Evolutionary conservation across 1,140 invertebrate species (phyloP).

Genomic region (Chymomyza costata): DNA sequence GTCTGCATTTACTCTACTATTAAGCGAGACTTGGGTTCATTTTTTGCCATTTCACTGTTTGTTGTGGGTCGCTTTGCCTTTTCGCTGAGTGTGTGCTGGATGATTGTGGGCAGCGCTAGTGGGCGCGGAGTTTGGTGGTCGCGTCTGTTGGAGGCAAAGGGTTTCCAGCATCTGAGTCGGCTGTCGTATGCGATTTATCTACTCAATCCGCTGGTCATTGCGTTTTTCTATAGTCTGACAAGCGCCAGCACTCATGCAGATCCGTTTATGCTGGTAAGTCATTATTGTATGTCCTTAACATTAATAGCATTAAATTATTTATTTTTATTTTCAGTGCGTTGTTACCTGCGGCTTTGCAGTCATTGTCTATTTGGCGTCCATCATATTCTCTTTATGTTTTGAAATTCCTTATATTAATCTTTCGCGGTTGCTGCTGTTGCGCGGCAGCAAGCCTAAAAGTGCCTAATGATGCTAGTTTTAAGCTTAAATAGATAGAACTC

Average conservation of each 20-base stretch:
- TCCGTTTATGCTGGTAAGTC: conserved; percentile 70
- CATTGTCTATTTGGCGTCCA: conserved; percentile 67
- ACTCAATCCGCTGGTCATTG: conserved; percentile 68
- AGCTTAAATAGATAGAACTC: conserved; percentile 25
- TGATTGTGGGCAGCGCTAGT: conserved; percentile 65
- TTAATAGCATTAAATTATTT: conserved; percentile 3
- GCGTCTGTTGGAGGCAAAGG: conserved; percentile 61
- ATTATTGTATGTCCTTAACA: too few species aligned
- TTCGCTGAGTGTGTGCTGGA: conserved; percentile 66
- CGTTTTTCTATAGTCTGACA: conserved; percentile 59
- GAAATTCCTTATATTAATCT: conserved; percentile 72
- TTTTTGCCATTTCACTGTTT: conserved; percentile 57
- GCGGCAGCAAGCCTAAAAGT: conserved; percentile 34
- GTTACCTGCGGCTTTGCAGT: conserved; percentile 66
- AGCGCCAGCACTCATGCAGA: conserved; percentile 66
- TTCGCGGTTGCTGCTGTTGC: conserved; percentile 51
- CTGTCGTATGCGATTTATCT: conserved; percentile 72
- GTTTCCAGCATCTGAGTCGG: conserved; percentile 72
- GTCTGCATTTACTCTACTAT: conserved; percentile 68
- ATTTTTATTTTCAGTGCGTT: conserved; percentile 46
- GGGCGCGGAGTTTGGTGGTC: conserved; percentile 67
- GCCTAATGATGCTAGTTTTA: conserved; percentile 51
- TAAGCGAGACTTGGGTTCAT: conserved; percentile 49
- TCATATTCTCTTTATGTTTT: conserved; percentile 68
- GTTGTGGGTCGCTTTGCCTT: conserved; percentile 65